These are phyloP conservation scores for Actinia equina DNA, from an alignment of 64 coral and sea anemone genomes.

Conservation along the genomic window DNA sequence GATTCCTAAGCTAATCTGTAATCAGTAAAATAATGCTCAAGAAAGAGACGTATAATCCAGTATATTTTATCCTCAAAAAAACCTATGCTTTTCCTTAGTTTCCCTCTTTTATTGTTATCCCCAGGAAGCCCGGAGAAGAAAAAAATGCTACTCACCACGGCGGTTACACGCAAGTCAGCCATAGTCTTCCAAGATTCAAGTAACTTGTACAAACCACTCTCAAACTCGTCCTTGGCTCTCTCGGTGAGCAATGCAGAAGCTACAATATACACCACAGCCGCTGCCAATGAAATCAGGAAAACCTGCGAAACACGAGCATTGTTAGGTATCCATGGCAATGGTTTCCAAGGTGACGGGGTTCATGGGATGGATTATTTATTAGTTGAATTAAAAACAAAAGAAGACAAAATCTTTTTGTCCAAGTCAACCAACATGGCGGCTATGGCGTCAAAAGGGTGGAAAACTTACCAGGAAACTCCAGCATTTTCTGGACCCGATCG, in stretches of 20 bases:
- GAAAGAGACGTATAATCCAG: no score
- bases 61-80: no score
- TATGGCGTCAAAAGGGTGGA: no score
- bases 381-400: no score
- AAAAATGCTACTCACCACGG: not conserved
- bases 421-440: no score
- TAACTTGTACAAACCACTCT: not conserved
- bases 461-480: conserved; percentile 18
- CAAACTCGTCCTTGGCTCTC: conserved; percentile 11
- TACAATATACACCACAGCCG: conserved; percentile 6
- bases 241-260: not conserved
- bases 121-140: not conserved
- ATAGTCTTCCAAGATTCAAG: not conserved
- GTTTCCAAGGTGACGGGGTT: not conserved
- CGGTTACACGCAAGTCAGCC: not conserved
- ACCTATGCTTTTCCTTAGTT: not conserved
- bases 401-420: no score
- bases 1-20: no score
- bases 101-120: not conserved
- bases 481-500: conserved; percentile 7
- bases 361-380: no score
- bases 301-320: not conserved
- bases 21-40: no score
- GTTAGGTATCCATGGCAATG: not conserved
- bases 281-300: not conserved